Evolutionary conservation across 2,113 vertebrate genomes (phyloP), one percentile per base, ranked within the genome.

Genomic region (Hystrix brachyura): DNA sequence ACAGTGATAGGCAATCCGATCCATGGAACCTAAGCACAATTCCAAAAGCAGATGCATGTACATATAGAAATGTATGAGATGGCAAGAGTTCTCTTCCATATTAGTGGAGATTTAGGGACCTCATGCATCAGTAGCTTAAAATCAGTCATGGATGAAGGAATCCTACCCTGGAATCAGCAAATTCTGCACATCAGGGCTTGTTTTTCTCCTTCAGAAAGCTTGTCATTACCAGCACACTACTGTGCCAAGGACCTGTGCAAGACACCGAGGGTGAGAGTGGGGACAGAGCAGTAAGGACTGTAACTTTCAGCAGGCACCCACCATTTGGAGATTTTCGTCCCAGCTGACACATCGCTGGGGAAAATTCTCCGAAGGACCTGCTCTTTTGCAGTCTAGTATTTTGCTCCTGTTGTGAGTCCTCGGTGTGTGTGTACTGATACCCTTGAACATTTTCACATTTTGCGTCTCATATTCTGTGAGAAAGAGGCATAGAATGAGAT

Each of bases 191-290:
- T 32, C 43, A 93, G 1, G 38, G 7, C 27, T 67, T 94, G 48
- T 55, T 84, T 87, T 82, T 57, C 78, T 93, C 11, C 92, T 91
- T 85, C 27, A n/a, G 53, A 93, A 69, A 81, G 71, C 71, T 93
- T 71, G 32, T 34, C 90, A 25, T 87, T 71, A 64, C 64, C 65
- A 14, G 80, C 64, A 84, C 14, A 21, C 14, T 51, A 59, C 67
- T 62, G 18, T 84, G 57, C n/a, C 71, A 65, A 69, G 23, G 51
- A 84, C 21, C 13, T 57, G 84, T 5, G 11, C 21, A n/a, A 74
- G 85, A 82, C 21, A 51, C 29, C 15, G 17, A 87, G 51, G 25
- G 4, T 32, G 27, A 87, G 62, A 76, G 27, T n/a, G 25, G 46
- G 69, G 53, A 48, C 27, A 25, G 74, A 57, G 51, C 15, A 23